phyloP scores from a whole-genome alignment of 2,113 vertebrate species.

The Thunnus thynnus region DNA sequence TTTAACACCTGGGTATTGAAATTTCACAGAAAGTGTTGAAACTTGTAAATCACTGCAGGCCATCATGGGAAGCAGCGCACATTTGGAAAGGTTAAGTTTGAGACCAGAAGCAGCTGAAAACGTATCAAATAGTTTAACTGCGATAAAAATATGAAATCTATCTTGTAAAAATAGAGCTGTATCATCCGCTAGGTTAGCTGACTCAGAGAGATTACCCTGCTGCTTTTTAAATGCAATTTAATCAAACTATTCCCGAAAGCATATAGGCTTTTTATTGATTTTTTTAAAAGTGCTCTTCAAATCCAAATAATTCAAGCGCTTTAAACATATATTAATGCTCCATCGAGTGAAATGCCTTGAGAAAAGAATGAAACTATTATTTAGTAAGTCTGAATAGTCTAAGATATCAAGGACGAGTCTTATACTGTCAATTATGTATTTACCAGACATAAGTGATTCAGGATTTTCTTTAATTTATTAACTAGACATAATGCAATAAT shows the following conservation, averaged over 20 bases:
- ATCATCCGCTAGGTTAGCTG: too few species aligned
- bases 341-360: background rate
- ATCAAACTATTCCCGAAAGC: background rate
- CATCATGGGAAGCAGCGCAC: too few species aligned
- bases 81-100: too few species aligned
- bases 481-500: background rate
- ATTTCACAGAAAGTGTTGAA: too few species aligned
- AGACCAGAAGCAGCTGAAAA: too few species aligned
- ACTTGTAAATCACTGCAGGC: too few species aligned
- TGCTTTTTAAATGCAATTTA: background rate
- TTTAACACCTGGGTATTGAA: too few species aligned
- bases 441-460: background rate
- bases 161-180: too few species aligned
- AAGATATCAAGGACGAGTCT: background rate
- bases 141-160: too few species aligned
- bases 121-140: too few species aligned
- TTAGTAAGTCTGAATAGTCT: background rate
- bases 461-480: background rate
- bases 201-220: too few species aligned
- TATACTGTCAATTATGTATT: background rate
- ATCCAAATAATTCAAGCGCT: background rate
- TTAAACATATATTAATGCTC: background rate
- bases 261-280: background rate
- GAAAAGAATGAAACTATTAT: background rate
- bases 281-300: background rate